Evolutionary conservation across 2,888 invertebrate species (phyloP), one percentile per base, ranked within the genome.

Genomic region (Eupithecia subfuscata): DNA sequence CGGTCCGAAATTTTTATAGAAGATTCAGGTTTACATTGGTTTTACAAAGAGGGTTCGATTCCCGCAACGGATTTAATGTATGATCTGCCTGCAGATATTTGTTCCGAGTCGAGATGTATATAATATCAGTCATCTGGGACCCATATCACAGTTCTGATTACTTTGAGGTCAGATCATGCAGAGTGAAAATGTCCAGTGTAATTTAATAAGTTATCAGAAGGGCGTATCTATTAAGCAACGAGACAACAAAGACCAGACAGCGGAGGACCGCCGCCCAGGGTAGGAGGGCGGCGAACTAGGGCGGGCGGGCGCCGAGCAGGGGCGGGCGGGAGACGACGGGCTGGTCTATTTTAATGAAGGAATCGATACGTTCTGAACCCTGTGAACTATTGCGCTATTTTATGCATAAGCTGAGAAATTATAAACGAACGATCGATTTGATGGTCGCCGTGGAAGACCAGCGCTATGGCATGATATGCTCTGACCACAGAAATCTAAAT

Each of bases 241-340:
- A 65, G n/a, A 65, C 37, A 65, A 37, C 64, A 65, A 65, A 65
- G 65, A 9, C 34, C 34, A 18, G 37, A 37, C 34, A 64, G 64
- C 30, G 18, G 0, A 18, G 34, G 37, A 37, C 16, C 37, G 34
- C 30, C 18, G 48, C 48, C 48, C 52, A 52, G 9, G n/a, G 52
- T 52, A 8, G 52, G n/a, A 18, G 48, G 48, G 48, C 48, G 48
- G 60, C 22, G 25, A 12, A 30, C 30, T 30, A 48, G 18, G 18
- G 48, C 18, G 8, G 48, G 18, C 48, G 48, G 48, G 48, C 48
- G 48, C 25, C 25, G 30, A 12, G 56, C 22, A 16, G 11, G 30
- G 12, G 18, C 18, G n/a, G 37, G 37, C 34, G 65, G 37, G n/a
- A 65, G 11, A 11, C n/a, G 65, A 34, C 37, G n/a, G 34, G 18